Conservation (phyloP, 2,888 invertebrate species). For the Archips crataeganus region DNA sequence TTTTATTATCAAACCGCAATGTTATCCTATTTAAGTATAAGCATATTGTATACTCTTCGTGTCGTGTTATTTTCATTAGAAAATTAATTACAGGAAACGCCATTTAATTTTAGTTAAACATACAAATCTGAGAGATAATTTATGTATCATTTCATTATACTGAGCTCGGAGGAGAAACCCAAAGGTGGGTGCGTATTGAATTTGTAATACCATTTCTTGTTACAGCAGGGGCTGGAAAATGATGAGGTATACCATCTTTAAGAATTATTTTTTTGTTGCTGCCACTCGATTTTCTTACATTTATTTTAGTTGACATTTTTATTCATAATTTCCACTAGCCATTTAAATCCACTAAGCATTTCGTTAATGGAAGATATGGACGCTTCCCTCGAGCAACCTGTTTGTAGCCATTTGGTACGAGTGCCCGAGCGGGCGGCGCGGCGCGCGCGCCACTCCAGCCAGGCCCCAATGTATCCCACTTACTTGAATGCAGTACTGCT, state of each 20-base stretch:
- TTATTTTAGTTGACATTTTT: conserved; percentile 80
- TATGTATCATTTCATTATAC: conserved; percentile 56
- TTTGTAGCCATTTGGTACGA: conserved; percentile 65
- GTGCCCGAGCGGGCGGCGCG: conserved; percentile 13
- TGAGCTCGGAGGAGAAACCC: conserved; percentile 73
- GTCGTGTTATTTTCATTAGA: conserved; percentile 43
- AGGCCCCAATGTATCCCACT: conserved; percentile 1
- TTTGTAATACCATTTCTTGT: conserved; percentile 87
- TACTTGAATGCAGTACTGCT: conserved; percentile 28
- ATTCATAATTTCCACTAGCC: conserved; percentile 82
- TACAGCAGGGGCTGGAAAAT: conserved; percentile 97
- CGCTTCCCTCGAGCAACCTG: conserved; percentile 80
- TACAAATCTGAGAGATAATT: conserved; percentile 15
- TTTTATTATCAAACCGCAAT: conserved; percentile 49
- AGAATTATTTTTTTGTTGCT: conserved; percentile 85
- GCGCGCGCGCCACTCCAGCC: background rate
- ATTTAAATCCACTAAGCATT: conserved; percentile 78
- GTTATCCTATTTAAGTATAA: conserved; percentile 59
- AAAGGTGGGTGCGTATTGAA: conserved; percentile 86
- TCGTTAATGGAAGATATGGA: conserved; percentile 83
- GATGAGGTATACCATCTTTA: conserved; percentile 92
- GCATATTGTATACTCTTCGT: conserved; percentile 50
- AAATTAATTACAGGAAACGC: conserved; percentile 34
- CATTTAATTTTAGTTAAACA: conserved; percentile 27
- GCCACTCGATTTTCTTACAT: conserved; percentile 82